Evolutionary conservation across 2,888 invertebrate genomes (phyloP).

Genomic region (Hyppa rectilinea): DNA sequence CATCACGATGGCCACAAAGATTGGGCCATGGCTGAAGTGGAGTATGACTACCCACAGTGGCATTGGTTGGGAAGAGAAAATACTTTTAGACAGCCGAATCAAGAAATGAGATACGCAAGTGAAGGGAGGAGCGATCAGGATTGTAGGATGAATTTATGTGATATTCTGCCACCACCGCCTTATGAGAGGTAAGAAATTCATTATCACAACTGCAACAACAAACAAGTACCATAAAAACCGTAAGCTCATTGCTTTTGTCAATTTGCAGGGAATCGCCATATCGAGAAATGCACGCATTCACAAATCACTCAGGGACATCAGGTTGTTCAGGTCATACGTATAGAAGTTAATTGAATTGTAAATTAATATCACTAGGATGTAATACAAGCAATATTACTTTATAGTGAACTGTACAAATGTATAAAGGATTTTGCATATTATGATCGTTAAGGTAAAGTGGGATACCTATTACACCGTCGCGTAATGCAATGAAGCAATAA

Average conservation of each 20-base stretch:
- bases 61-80: slow-evolving; percentile 88
- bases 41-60: slow-evolving; percentile 89
- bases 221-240: not conserved
- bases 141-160: slow-evolving; percentile 88
- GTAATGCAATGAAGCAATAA: slow-evolving; percentile 31
- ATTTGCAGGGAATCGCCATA: slow-evolving; percentile 86
- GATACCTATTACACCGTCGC: slow-evolving; percentile 73
- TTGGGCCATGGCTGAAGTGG: slow-evolving; percentile 87
- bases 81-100: slow-evolving; percentile 83
- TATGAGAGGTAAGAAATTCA: slow-evolving; percentile 83
- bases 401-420: slow-evolving; percentile 83
- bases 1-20: slow-evolving; percentile 86
- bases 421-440: slow-evolving; percentile 79
- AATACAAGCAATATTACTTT: slow-evolving; percentile 88
- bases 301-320: slow-evolving; percentile 86
- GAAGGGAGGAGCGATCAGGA: slow-evolving; percentile 83
- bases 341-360: slow-evolving; percentile 82
- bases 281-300: slow-evolving; percentile 84
- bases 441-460: slow-evolving; percentile 67
- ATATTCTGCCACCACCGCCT: slow-evolving; percentile 86
- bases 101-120: slow-evolving; percentile 80
- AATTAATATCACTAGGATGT: slow-evolving; percentile 87
- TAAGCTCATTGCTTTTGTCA: slow-evolving; percentile 17
- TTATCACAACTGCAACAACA: not conserved
- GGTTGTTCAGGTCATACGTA: slow-evolving; percentile 87